These are phyloP conservation scores for Galeruca laticollis DNA, from an alignment of 2,888 invertebrate genomes.

Conservation along the genomic window DNA sequence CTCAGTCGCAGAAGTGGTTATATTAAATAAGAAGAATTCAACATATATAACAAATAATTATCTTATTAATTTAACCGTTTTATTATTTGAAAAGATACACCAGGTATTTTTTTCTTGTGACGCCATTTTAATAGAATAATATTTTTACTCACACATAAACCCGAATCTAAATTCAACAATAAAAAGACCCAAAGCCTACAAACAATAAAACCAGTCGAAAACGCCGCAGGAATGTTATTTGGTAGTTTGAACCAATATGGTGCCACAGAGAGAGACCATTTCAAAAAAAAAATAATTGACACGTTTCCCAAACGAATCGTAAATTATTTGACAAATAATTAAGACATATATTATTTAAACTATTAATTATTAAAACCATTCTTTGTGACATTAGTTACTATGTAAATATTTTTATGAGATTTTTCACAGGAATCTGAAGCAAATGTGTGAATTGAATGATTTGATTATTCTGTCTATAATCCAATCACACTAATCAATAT, in stretches of 20 bases:
- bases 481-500: too few relatives aligned
- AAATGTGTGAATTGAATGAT: too few relatives aligned
- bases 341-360: constrained; percentile 5
- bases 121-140: not conserved
- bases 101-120: not conserved
- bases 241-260: constrained; percentile 15
- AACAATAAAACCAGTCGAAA: constrained; percentile 10
- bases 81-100: not conserved
- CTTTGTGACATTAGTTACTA: not conserved
- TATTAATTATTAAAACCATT: constrained; percentile 1
- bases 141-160: constrained; percentile 14
- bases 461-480: too few relatives aligned
- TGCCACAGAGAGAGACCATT: constrained; percentile 8
- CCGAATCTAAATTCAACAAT: not conserved
- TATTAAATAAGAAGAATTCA: too few relatives aligned
- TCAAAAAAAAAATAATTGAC: constrained; percentile 16
- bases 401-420: not conserved
- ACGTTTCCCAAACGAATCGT: constrained; percentile 8
- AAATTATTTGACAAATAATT: constrained; percentile 8
- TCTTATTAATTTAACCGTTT: not conserved
- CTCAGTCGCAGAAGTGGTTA: too few relatives aligned
- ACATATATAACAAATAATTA: too few relatives aligned
- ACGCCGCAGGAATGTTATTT: not conserved
- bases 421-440: not conserved
- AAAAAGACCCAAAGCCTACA: not conserved